Conservation (phyloP, 2,113 vertebrate species). For the Phoenicopterus ruber region DNA sequence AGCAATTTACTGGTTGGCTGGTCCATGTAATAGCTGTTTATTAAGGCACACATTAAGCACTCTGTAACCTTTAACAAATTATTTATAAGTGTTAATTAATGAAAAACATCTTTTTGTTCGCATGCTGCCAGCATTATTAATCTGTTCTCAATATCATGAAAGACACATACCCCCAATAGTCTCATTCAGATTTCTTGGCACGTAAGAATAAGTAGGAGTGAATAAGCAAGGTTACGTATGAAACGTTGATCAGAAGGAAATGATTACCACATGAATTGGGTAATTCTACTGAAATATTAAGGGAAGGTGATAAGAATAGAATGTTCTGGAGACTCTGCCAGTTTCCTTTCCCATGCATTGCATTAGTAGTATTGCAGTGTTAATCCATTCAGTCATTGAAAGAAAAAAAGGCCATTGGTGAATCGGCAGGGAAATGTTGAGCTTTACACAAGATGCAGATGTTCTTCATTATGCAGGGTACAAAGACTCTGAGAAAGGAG, state of each 20-base stretch:
- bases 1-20: neutral
- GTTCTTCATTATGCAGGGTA: constrained; percentile 13
- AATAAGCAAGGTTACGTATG: constrained; percentile 13
- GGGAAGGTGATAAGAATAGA: constrained; percentile 26
- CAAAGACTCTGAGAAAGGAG: neutral
- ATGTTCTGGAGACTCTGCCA: neutral
- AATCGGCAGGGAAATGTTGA: constrained; percentile 32
- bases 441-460: constrained; percentile 20
- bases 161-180: neutral
- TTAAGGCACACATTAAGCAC: neutral
- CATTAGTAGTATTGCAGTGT: neutral
- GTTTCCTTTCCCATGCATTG: neutral
- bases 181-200: constrained; percentile 18
- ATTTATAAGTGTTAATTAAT: constrained; percentile 35
- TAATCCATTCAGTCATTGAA: neutral
- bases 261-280: constrained; percentile 34
- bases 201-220: neutral
- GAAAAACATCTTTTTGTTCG: constrained; percentile 7
- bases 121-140: constrained; percentile 6
- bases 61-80: constrained; percentile 3
- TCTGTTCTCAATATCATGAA: neutral
- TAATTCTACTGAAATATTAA: constrained; percentile 19
- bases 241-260: constrained; percentile 49
- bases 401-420: constrained; percentile 11
- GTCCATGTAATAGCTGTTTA: neutral